Percentiles rank a stretch among this genome's conserved stretches.
Evolutionary conservation across 35 echinoderm and acorn worm species (phyloP).

Genomic region (Strongylocentrotus purpuratus): DNA sequence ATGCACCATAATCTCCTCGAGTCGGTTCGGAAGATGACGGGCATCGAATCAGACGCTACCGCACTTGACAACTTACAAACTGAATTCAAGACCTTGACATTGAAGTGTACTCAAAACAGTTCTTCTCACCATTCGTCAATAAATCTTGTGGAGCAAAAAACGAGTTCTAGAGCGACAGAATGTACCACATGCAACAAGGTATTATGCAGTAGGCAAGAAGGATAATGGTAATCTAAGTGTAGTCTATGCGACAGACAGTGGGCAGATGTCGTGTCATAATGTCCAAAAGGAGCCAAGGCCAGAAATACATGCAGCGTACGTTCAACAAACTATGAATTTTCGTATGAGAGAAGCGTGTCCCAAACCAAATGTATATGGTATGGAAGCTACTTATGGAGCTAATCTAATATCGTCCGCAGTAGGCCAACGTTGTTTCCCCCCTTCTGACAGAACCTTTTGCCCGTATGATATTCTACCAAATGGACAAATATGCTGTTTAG

Average conservation of each 20-base stretch:
- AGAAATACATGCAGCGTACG: too few species aligned
- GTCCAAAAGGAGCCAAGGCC: neutral
- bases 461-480: neutral
- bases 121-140: neutral
- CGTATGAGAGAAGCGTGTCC: too few species aligned
- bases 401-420: too few species aligned
- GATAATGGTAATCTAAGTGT: neutral
- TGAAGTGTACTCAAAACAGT: neutral
- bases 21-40: neutral
- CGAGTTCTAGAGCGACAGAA: neutral
- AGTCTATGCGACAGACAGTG: neutral
- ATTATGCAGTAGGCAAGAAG: neutral
- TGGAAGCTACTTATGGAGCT: too few species aligned
- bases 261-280: neutral
- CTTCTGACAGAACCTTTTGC: neutral
- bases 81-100: neutral
- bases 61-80: neutral
- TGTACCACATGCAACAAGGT: neutral
- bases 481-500: neutral
- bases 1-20: neutral
- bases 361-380: too few species aligned
- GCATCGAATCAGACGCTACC: neutral
- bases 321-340: too few species aligned
- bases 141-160: neutral
- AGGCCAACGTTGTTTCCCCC: neutral